Conservation (phyloP, 2,888 invertebrate species). For the Barypeithes pellucidus region DNA sequence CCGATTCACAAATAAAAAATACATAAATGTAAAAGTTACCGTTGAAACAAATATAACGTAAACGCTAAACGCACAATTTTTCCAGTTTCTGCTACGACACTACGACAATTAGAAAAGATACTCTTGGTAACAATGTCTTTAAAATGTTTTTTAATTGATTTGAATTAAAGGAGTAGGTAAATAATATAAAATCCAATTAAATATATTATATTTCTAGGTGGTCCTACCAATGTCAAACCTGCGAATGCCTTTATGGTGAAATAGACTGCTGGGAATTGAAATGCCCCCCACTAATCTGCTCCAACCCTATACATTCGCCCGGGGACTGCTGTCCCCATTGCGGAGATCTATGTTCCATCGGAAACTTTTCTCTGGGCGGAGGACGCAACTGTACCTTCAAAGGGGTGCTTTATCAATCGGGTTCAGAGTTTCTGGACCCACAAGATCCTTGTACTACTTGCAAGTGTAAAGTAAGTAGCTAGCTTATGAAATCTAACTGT, state of each 20-base stretch:
- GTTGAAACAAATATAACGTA: too few relatives aligned
- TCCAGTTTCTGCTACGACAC: too few relatives aligned
- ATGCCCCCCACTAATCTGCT: slow-evolving; percentile 82
- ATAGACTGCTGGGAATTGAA: slow-evolving; percentile 89
- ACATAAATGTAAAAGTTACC: too few relatives aligned
- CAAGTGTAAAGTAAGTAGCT: slow-evolving; percentile 80
- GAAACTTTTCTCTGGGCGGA: slow-evolving; percentile 64
- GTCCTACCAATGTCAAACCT: slow-evolving; percentile 93
- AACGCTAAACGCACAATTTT: too few relatives aligned
- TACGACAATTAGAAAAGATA: too few relatives aligned
- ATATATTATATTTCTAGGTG: slow-evolving; percentile 70
- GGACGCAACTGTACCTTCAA: slow-evolving; percentile 77
- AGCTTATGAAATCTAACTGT: slow-evolving; percentile 18
- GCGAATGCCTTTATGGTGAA: slow-evolving; percentile 92
- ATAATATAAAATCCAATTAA: too few relatives aligned
- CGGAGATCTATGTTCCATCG: slow-evolving; percentile 72
- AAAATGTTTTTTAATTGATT: too few relatives aligned
- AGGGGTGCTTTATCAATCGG: slow-evolving; percentile 75
- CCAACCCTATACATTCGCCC: slow-evolving; percentile 76
- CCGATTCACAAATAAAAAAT: too few relatives aligned
- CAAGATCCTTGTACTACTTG: slow-evolving; percentile 81
- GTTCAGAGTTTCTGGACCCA: slow-evolving; percentile 75
- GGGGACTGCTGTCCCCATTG: slow-evolving; percentile 84
- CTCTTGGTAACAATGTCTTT: too few relatives aligned
- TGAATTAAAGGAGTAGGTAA: too few relatives aligned